Percentiles rank a stretch among this genome's conserved stretches.
Evolutionary conservation across 1,140 invertebrate species (phyloP).

Genomic region (Steinernema feltiae): DNA sequence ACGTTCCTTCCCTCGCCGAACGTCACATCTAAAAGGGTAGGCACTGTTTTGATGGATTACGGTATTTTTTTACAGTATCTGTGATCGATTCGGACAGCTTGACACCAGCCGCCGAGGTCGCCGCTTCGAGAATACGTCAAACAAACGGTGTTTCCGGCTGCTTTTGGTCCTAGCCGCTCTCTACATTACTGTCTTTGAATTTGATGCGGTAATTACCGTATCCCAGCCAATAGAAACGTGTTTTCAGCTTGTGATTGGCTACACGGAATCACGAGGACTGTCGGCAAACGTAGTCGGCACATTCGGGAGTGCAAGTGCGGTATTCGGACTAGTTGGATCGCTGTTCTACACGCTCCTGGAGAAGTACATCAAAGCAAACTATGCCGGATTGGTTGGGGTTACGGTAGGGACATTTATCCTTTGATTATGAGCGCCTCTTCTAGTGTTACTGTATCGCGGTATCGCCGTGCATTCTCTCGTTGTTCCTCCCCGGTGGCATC

Average conservation of each 20-base stretch:
- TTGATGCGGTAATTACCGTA: background rate
- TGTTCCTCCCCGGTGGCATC: background rate
- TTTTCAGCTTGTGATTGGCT: conserved; percentile 7
- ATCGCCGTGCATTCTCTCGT: background rate
- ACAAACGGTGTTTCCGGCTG: background rate
- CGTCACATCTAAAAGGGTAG: background rate
- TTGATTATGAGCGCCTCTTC: background rate
- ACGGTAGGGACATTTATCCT: background rate
- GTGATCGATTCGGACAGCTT: background rate
- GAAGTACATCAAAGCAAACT: background rate
- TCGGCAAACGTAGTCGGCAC: background rate
- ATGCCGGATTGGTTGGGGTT: background rate
- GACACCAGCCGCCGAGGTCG: background rate
- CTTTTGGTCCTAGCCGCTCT: background rate
- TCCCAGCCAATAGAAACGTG: background rate
- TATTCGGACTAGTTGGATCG: background rate
- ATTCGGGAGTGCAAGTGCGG: background rate
- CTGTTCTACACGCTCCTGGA: background rate
- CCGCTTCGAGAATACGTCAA: background rate
- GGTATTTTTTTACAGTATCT: background rate
- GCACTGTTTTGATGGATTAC: background rate
- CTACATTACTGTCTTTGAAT: background rate
- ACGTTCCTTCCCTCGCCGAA: background rate
- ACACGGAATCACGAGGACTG: background rate
- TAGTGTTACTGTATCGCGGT: background rate